Evolutionary conservation across 2,113 vertebrate species (phyloP).

Genomic region (Lonchura striata): DNA sequence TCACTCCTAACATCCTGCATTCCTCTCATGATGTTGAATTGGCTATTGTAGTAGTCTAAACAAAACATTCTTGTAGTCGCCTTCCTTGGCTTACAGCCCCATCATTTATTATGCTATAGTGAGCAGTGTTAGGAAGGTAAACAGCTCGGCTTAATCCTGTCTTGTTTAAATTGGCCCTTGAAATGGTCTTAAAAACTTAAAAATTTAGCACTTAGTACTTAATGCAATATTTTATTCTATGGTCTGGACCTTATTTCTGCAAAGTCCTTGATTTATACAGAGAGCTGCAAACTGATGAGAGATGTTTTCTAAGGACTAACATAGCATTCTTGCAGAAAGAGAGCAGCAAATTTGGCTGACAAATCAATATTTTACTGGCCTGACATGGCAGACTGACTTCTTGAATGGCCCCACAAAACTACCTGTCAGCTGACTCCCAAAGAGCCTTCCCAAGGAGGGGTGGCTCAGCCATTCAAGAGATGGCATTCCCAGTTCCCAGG

Average conservation of each 20-base stretch:
- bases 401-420: not conserved
- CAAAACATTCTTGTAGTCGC: conserved; percentile 49
- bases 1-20: not conserved
- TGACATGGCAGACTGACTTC: not conserved
- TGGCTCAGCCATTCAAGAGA: not conserved
- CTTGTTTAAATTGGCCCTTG: conserved; percentile 41
- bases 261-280: not conserved
- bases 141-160: conserved; percentile 6
- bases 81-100: conserved; percentile 19
- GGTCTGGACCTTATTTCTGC: not conserved
- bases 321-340: not conserved
- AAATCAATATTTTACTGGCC: not conserved
- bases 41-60: conserved; percentile 60
- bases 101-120: conserved; percentile 33
- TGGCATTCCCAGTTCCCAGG: not conserved
- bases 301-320: not conserved
- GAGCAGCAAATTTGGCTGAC: not conserved
- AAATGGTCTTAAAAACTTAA: not conserved
- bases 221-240: not conserved
- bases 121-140: conserved; percentile 28
- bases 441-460: not conserved
- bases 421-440: not conserved
- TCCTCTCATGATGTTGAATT: conserved; percentile 4
- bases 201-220: not conserved
- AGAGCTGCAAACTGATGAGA: not conserved